Conservation (phyloP, 2,888 invertebrate species). For the Cremastobaeus sp. region DNA sequence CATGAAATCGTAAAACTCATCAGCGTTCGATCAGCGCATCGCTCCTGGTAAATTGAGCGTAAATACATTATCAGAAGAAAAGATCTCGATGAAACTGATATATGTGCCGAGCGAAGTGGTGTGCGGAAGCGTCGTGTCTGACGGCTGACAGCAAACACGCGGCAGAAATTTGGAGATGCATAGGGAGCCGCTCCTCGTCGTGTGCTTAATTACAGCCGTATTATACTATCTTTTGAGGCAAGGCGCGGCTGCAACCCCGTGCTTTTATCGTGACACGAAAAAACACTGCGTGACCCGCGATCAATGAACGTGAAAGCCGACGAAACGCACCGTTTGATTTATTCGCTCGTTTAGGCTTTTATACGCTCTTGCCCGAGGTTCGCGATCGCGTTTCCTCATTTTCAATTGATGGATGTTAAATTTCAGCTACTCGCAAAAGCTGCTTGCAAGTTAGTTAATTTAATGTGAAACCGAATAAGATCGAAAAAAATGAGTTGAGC, state of each 20-base stretch:
- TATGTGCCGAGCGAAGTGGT: background rate
- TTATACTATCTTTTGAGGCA: constrained; percentile 23
- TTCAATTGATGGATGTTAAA: too few relatives aligned
- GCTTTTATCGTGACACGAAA: constrained; percentile 25
- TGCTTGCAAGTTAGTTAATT: too few relatives aligned
- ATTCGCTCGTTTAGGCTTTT: constrained; percentile 3
- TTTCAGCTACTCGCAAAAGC: too few relatives aligned
- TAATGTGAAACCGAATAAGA: too few relatives aligned
- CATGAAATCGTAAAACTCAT: background rate
- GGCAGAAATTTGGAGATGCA: constrained; percentile 6
- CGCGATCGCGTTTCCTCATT: background rate
- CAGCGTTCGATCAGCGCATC: constrained; percentile 2
- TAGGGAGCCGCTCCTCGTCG: constrained; percentile 25
- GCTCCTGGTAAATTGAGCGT: background rate
- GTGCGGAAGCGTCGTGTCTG: background rate
- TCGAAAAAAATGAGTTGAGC: too few relatives aligned
- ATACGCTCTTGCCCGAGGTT: background rate
- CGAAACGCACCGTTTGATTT: constrained; percentile 33
- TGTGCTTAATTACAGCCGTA: constrained; percentile 27
- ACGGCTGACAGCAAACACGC: background rate
- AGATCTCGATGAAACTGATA: constrained; percentile 12
- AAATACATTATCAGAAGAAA: constrained; percentile 12
- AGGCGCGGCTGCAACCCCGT: constrained; percentile 32
- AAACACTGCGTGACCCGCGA: constrained; percentile 31
- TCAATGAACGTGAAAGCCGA: constrained; percentile 28